Percentiles rank a stretch among this genome's conserved stretches.
phyloP scores from a whole-genome alignment of 2,797 vertebrate species.

The Typhlichthys subterraneus region DNA sequence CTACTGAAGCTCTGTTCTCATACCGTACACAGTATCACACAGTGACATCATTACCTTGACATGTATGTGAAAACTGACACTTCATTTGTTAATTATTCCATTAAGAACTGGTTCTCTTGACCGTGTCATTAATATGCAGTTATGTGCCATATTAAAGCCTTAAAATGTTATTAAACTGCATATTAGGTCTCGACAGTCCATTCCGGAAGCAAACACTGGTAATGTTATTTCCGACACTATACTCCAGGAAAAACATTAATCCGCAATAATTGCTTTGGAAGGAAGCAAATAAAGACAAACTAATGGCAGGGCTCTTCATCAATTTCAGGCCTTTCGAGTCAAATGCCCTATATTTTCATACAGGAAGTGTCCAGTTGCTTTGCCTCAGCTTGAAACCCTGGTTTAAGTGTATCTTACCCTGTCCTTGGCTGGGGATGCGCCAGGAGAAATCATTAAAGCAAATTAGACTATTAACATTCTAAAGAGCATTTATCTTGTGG shows the following conservation, averaged over 20 bases:
- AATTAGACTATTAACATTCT: slow-evolving; percentile 89
- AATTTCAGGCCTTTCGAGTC: slow-evolving; percentile 72
- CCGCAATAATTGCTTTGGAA: slow-evolving; percentile 80
- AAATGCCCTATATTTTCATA: slow-evolving; percentile 80
- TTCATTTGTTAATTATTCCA: slow-evolving; percentile 63
- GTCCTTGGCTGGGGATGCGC: slow-evolving; percentile 81
- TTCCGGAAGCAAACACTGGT: slow-evolving; percentile 74
- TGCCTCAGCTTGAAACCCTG: slow-evolving; percentile 71
- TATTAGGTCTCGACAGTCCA: slow-evolving; percentile 73
- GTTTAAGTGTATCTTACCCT: slow-evolving; percentile 85
- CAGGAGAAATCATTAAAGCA: slow-evolving; percentile 84
- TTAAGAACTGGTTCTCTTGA: slow-evolving; percentile 32
- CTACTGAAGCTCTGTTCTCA: no score
- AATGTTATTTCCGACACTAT: slow-evolving; percentile 72
- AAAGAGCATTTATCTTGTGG: slow-evolving; percentile 89
- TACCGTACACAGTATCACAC: no score
- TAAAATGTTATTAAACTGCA: slow-evolving; percentile 71
- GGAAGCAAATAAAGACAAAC: slow-evolving; percentile 84
- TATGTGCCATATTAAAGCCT: slow-evolving; percentile 59
- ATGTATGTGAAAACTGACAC: slow-evolving; percentile 42
- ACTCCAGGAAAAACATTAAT: slow-evolving; percentile 75
- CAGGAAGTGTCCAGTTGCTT: slow-evolving; percentile 76
- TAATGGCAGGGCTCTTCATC: slow-evolving; percentile 79
- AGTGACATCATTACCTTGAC: no score
- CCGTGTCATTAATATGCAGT: slow-evolving; percentile 49